Conservation (phyloP, 1,140 invertebrate species). For the Drosophila setifemur region DNA sequence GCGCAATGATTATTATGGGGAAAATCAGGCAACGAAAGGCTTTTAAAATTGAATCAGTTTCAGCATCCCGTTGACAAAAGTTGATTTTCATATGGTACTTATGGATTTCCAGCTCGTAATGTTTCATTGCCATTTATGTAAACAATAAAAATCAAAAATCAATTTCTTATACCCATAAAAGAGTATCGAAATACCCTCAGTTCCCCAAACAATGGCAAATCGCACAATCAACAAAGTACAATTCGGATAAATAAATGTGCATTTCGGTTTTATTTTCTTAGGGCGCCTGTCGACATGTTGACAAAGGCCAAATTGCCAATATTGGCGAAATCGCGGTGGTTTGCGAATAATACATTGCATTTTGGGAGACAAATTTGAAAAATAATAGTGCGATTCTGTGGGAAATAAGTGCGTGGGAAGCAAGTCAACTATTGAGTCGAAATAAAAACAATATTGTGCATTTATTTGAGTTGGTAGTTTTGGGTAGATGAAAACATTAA, state of each 20-base stretch:
- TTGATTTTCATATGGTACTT: slow-evolving; percentile 42
- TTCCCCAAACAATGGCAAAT: slow-evolving; percentile 21
- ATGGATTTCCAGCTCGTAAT: slow-evolving; percentile 44
- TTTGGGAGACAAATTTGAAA: slow-evolving; percentile 15
- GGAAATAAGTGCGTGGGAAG: slow-evolving; percentile 6
- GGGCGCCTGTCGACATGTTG: slow-evolving; percentile 14
- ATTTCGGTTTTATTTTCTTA: slow-evolving; percentile 46
- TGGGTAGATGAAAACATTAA: too few relatives aligned
- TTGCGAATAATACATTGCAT: slow-evolving; percentile 7
- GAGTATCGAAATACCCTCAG: slow-evolving; percentile 3
- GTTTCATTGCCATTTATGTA: slow-evolving; percentile 22
- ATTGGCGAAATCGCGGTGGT: too few relatives aligned
- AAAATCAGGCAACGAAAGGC: slow-evolving; percentile 25
- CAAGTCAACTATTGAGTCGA: too few relatives aligned
- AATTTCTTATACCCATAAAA: slow-evolving; percentile 37
- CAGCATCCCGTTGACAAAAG: slow-evolving; percentile 47
- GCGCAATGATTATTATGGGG: slow-evolving; percentile 49
- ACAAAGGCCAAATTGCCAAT: slow-evolving; percentile 24
- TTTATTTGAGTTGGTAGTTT: too few relatives aligned
- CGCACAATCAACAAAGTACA: slow-evolving; percentile 11
- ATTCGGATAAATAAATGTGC: slow-evolving; percentile 31
- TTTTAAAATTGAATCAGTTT: slow-evolving; percentile 56
- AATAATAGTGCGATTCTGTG: not conserved
- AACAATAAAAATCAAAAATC: slow-evolving; percentile 68
- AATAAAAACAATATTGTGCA: too few relatives aligned